Evolutionary conservation across 2,113 vertebrate genomes (phyloP).

Genomic region (Antechinus stuartii): DNA sequence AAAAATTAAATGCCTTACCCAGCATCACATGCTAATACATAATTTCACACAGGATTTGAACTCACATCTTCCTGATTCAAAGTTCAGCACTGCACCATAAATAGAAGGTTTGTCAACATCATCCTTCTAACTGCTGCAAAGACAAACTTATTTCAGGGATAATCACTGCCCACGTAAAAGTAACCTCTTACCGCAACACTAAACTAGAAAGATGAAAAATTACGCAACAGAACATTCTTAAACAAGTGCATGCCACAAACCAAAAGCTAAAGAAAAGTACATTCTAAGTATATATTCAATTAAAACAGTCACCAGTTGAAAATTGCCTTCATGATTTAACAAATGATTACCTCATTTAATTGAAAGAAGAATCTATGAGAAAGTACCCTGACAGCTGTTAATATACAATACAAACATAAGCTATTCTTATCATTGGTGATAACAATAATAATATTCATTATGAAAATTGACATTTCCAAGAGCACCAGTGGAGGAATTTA

Average conservation of each 20-base stretch:
- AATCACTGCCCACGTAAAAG: background rate
- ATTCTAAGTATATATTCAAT: background rate
- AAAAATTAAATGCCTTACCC: background rate
- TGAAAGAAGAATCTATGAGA: background rate
- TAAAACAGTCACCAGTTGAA: background rate
- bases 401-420: background rate
- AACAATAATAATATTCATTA: background rate
- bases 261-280: background rate
- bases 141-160: background rate
- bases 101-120: background rate
- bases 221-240: background rate
- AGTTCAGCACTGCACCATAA: background rate
- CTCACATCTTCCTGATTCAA: background rate
- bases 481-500: background rate
- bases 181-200: background rate
- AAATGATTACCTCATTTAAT: background rate
- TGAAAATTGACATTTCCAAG: background rate
- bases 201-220: background rate
- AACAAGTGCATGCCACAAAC: background rate
- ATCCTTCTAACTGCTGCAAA: background rate
- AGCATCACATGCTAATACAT: background rate
- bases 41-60: background rate
- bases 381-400: background rate
- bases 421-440: background rate
- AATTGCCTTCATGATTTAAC: background rate